A percentile compares a stretch with the other conserved stretches of the same genome.
Conservation (phyloP, 2,113 vertebrate species). For the Trichechus manatus region DNA sequence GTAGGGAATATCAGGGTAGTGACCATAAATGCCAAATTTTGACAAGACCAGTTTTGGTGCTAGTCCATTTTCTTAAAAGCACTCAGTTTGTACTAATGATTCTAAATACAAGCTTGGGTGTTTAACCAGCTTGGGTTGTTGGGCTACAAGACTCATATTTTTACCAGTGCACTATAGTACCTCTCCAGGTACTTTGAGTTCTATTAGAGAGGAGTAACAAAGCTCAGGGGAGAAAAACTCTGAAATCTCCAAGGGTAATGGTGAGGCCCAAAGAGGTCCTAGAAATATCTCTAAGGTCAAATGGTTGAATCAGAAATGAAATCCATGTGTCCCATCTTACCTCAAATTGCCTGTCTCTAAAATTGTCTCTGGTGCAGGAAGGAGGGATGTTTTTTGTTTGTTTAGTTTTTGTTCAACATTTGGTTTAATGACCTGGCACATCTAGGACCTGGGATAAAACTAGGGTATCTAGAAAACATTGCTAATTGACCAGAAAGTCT, state of each 20-base stretch:
- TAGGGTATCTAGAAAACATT: not conserved
- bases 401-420: not conserved
- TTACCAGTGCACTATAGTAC: not conserved
- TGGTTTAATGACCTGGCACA: not conserved
- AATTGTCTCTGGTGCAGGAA: not conserved
- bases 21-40: not conserved
- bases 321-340: not conserved
- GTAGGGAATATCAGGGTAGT: not conserved
- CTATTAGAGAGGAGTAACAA: not conserved
- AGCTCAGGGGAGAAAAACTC: not conserved
- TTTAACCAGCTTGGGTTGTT: not conserved
- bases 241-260: not conserved
- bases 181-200: not conserved
- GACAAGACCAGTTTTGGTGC: not conserved
- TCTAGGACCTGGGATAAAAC: not conserved
- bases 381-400: not conserved
- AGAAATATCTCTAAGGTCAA: not conserved
- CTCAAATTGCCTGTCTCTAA: not conserved
- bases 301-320: conserved; percentile 21
- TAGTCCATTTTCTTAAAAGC: not conserved
- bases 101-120: not conserved
- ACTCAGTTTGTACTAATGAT: not conserved
- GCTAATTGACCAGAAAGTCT: not conserved
- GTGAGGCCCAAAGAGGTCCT: not conserved
- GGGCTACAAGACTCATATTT: not conserved